Evolutionary conservation across 2,888 invertebrate species (phyloP), one percentile per base, ranked within the genome.

Genomic region (Pammene aurita): DNA sequence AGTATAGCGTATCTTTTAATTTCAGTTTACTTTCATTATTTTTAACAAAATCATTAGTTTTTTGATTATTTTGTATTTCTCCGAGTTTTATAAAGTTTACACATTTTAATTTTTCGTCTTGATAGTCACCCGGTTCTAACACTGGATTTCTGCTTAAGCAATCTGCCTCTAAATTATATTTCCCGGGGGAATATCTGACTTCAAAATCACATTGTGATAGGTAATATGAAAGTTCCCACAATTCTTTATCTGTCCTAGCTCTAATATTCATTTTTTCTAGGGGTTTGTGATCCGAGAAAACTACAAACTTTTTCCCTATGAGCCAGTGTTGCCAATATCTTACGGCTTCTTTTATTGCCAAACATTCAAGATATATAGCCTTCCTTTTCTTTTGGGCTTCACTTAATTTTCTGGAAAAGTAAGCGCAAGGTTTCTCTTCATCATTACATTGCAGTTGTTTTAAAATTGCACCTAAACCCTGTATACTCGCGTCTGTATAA

Each of bases 351-450:
- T 46, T 42, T 42, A 42, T 42, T 13, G 42, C 42, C 11, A 42
- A 13, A 9, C 46, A 42, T 41, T 67, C 68, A 10, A 68, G 16
- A 34, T 68, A 68, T 41, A 68, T 57, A 6, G 68, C 63, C 34
- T 68, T 68, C 11, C 52, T 68, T 16, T 41, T 68, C 44, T 58
- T 50, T 61, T 72, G 72, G 7, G 64, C 18, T 14, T 68, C 60
- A 42, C 52, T 71, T 44, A 72, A 26, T 62, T 71, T 71, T 63
- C 57, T 71, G 7, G 67, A 72, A 46, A 72, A 71, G 38, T 67
- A 71, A 18, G 73, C 72, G 7, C 70, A 71, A 11, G 74, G 75
- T 38, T 61, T 67, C 11, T 55, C 55, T 26, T 61, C 44, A 35
- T 34, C 54, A n/a, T 61, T 54, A 6, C n/a, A 1, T 16, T 67